Evolutionary conservation across 2,888 invertebrate genomes (phyloP).

Genomic region (Cantharis nigra): DNA sequence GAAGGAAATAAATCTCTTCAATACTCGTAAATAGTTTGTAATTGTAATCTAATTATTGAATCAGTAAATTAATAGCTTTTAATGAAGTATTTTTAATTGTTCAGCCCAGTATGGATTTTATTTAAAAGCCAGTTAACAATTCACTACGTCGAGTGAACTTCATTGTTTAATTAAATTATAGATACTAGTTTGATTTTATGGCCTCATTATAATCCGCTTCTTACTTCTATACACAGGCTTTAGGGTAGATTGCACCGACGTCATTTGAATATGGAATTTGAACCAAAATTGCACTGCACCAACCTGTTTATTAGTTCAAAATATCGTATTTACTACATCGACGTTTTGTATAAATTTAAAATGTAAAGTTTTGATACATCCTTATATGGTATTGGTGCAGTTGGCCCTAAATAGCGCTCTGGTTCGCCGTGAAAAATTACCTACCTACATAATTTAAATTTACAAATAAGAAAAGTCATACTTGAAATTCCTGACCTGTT

Average conservation of each 20-base stretch:
- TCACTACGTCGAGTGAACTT: background rate
- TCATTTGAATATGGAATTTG: too few relatives aligned
- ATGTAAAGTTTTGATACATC: too few relatives aligned
- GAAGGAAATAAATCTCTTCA: background rate
- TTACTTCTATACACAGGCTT: background rate
- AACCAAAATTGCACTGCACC: too few relatives aligned
- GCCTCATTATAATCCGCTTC: background rate
- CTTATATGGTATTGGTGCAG: background rate
- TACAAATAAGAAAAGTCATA: background rate
- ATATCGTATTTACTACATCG: too few relatives aligned
- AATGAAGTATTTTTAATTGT: background rate
- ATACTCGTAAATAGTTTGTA: conserved; percentile 14
- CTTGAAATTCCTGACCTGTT: background rate
- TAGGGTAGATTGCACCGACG: too few relatives aligned
- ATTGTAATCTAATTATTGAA: conserved; percentile 12
- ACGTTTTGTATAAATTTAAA: too few relatives aligned
- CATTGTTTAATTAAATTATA: background rate
- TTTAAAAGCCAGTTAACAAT: background rate
- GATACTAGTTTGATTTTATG: background rate
- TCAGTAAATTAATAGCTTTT: conserved; percentile 18
- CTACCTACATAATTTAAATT: background rate
- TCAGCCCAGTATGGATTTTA: background rate
- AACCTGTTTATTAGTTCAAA: too few relatives aligned
- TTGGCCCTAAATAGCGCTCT: background rate
- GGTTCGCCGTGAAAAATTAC: background rate